Evolutionary conservation across 2,797 vertebrate species (phyloP), one percentile per base, ranked within the genome.

Genomic region (Psittacula echo): DNA sequence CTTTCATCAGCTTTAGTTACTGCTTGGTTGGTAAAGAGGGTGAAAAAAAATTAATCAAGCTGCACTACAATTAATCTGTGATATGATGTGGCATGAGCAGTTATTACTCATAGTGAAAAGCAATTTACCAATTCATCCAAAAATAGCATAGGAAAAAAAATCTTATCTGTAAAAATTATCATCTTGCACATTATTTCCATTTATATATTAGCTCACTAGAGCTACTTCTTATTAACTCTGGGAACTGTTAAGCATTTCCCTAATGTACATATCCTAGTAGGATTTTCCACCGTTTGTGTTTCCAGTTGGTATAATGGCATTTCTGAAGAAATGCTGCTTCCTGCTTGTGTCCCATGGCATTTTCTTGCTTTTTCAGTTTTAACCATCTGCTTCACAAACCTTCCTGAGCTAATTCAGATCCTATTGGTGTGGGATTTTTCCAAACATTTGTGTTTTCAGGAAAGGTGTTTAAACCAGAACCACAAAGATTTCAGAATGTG

Each of bases 81-180:
- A 74, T 92, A 83, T 66, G 93, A 89, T 92, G 93, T 62, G 78
- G 71, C 78, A 75, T 50, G 75, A 93, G 42, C 61, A 90, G 72
- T 95, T 95, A 96, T 93, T 96, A 93, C 75, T 96, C 95, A 93
- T 39, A 87, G 72, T 68, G 84, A 92, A 96, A 95, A 95, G 91
- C 84, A 92, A 95, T 96, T 96, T 95, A 92, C 95, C 88, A 95
- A 89, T 92, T 93, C 58, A 77, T 83, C 88, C 93, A 89, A 96
- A 96, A 96, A 96, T 96, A 96, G 93, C 68, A 62, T 8, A 85
- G 72, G 72, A 87, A 92, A 87, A 87, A 93, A 95, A 94, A 92
- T 82, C 78, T 93, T 95, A 96, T 95, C 96, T 95, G 58, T 87
- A 90, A 87, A 90, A 96, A 72, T 71, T 1, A 93, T 94, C 54